These are phyloP conservation scores for Rhagoletis zephyria DNA, from an alignment of 1,140 invertebrate species.

Conservation along the genomic window DNA sequence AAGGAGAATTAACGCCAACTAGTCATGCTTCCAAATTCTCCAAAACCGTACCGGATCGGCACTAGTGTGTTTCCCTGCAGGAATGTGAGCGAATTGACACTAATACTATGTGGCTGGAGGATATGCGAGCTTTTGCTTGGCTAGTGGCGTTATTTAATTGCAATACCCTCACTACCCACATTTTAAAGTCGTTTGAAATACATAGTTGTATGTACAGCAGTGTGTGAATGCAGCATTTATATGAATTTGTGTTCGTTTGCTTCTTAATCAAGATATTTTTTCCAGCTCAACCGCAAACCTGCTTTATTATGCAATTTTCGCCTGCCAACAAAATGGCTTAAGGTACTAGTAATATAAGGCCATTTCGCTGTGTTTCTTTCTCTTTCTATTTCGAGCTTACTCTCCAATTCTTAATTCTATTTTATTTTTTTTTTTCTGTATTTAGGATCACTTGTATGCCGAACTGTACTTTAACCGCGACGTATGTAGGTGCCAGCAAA, in stretches of 20 bases:
- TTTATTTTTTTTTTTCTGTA: neutral
- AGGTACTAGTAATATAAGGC: neutral
- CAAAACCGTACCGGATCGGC: too few relatives aligned
- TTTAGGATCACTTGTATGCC: neutral
- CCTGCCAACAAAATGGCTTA: too few relatives aligned
- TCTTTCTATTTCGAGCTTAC: neutral
- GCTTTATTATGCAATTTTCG: constrained; percentile 41
- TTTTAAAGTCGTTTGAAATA: neutral
- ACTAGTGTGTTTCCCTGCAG: too few relatives aligned
- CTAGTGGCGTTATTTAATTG: constrained; percentile 27
- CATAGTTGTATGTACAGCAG: neutral
- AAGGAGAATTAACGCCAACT: too few relatives aligned
- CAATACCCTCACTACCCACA: neutral
- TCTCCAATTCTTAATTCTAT: too few relatives aligned
- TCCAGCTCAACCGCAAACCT: neutral
- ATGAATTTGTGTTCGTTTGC: neutral
- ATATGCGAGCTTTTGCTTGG: neutral
- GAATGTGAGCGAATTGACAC: too few relatives aligned
- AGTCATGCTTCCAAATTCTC: too few relatives aligned
- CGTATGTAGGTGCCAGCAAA: neutral
- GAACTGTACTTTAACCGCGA: too few relatives aligned
- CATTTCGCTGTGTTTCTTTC: neutral
- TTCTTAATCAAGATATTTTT: constrained; percentile 9
- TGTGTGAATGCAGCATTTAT: neutral
- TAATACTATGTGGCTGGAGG: too few relatives aligned